Percentiles rank a stretch among this genome's conserved stretches.
Evolutionary conservation across 2,888 invertebrate genomes (phyloP).

Genomic region (Gymnoscelis rufifasciata): DNA sequence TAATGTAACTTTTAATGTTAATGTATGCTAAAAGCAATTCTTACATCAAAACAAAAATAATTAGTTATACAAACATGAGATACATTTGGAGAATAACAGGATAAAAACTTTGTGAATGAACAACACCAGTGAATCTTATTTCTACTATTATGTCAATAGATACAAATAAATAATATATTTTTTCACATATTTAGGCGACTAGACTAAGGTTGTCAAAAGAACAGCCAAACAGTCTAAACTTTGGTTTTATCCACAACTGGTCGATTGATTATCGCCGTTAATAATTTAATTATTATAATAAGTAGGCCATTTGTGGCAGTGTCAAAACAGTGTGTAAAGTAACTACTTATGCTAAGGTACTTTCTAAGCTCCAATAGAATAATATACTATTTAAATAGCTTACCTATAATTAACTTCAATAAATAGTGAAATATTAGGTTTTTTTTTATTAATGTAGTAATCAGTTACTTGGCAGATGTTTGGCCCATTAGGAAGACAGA

Average conservation of each 20-base stretch:
- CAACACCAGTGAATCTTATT: slow-evolving; percentile 44
- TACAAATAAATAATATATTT: slow-evolving; percentile 54
- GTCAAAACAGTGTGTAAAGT: slow-evolving; percentile 25
- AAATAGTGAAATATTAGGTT: slow-evolving; percentile 5
- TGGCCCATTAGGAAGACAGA: slow-evolving; percentile 39
- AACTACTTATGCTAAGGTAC: slow-evolving; percentile 24
- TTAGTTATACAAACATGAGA: slow-evolving; percentile 3
- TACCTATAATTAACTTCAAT: not conserved
- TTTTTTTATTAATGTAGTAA: not conserved
- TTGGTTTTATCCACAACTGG: slow-evolving; percentile 67
- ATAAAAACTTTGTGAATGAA: slow-evolving; percentile 44
- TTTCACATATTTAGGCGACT: slow-evolving; percentile 62
- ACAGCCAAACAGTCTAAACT: slow-evolving; percentile 62
- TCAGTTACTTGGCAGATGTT: slow-evolving; percentile 19
- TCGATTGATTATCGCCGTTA: slow-evolving; percentile 34
- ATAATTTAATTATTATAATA: slow-evolving; percentile 38
- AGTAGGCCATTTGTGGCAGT: slow-evolving; percentile 67
- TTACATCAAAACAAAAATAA: slow-evolving; percentile 10
- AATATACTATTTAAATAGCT: slow-evolving; percentile 8
- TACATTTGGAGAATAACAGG: slow-evolving; percentile 11
- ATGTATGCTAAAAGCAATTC: slow-evolving; percentile 8
- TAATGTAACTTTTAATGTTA: no score
- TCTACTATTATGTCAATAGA: slow-evolving; percentile 4
- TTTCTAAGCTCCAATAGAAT: slow-evolving; percentile 40
- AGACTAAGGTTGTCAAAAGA: slow-evolving; percentile 57